Evolutionary conservation across 2,113 vertebrate genomes (phyloP).

Genomic region (Poecile atricapillus): DNA sequence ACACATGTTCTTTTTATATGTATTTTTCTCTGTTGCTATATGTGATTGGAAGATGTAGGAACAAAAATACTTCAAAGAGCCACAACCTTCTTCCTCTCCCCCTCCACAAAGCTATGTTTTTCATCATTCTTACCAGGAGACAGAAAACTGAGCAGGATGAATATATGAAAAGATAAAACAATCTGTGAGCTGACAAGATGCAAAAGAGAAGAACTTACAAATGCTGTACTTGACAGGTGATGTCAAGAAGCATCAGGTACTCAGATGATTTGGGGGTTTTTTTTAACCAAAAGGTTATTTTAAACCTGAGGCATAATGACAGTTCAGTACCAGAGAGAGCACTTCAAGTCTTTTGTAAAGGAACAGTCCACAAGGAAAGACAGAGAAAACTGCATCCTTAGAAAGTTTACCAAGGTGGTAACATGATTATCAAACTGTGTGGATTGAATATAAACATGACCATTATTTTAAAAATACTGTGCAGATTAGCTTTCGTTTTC

Average conservation of each 20-base stretch:
- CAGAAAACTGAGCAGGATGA: neutral
- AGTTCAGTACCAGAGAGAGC: neutral
- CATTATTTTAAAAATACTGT: neutral
- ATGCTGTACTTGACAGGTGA: neutral
- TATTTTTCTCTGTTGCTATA: neutral
- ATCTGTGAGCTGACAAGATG: neutral
- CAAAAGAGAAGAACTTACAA: neutral
- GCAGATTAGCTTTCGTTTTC: neutral
- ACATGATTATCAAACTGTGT: neutral
- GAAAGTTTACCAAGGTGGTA: neutral
- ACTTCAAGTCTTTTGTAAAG: neutral
- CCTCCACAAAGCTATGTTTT: neutral
- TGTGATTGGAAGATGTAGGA: neutral
- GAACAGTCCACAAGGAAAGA: neutral
- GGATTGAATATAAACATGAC: neutral
- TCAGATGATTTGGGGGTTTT: neutral
- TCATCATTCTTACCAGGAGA: neutral
- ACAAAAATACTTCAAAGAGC: neutral
- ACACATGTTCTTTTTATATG: neutral
- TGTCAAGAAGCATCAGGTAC: neutral
- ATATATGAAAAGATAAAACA: neutral
- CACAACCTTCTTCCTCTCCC: neutral
- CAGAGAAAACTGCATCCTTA: neutral
- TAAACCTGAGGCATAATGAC: neutral
- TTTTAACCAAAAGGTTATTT: neutral